Evolutionary conservation across 2,797 vertebrate species (phyloP).

Genomic region (Paratrypauchen microcephalus): DNA sequence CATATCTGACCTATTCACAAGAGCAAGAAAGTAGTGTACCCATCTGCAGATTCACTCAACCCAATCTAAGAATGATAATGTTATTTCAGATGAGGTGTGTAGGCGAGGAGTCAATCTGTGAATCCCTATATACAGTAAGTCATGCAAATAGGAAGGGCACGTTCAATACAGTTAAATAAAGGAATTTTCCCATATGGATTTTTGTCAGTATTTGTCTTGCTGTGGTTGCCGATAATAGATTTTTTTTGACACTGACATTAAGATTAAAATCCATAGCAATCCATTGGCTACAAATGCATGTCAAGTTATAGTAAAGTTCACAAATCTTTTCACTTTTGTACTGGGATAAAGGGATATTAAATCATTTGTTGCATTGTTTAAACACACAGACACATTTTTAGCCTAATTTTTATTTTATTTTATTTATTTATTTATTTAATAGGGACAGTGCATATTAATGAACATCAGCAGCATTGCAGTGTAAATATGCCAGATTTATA

Average conservation of each 20-base stretch:
- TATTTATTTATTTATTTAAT: too few species aligned
- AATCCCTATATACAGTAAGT: conserved; percentile 39
- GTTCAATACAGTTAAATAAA: not conserved
- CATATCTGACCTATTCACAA: conserved; percentile 53
- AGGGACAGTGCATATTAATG: too few species aligned
- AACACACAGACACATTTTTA: not conserved
- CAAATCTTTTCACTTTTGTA: not conserved
- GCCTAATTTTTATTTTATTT: too few species aligned
- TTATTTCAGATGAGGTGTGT: conserved; percentile 54
- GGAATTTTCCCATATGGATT: not conserved
- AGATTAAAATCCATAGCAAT: not conserved
- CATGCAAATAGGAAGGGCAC: conserved; percentile 15
- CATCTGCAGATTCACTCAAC: conserved; percentile 49
- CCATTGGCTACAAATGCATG: not conserved
- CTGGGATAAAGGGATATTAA: not conserved
- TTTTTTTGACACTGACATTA: not conserved
- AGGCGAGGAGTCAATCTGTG: conserved; percentile 53
- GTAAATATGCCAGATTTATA: too few species aligned
- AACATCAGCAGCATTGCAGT: too few species aligned
- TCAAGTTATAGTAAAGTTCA: not conserved
- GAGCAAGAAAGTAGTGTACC: conserved; percentile 38
- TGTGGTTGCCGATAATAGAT: not conserved
- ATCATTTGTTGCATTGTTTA: not conserved
- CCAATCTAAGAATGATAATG: conserved; percentile 64
- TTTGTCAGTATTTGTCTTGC: not conserved